Evolutionary conservation across 2,113 vertebrate genomes (phyloP).

Genomic region (Amphiprion ocellaris): DNA sequence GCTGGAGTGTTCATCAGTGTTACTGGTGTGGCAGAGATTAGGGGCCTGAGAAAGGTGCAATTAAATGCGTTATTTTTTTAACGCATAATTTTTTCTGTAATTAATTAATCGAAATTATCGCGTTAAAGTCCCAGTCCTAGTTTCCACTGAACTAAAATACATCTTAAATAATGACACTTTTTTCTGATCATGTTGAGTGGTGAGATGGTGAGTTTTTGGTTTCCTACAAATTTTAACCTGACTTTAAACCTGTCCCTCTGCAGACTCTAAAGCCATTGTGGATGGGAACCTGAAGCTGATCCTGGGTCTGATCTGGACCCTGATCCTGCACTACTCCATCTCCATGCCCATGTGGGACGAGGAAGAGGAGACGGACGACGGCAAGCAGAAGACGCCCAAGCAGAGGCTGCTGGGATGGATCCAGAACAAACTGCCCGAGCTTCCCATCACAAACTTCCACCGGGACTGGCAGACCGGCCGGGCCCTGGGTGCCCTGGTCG

Average conservation of each 20-base stretch:
- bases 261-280: slow-evolving; percentile 87
- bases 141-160: no score
- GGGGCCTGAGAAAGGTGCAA: no score
- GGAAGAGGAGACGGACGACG: slow-evolving; percentile 85
- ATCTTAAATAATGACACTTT: no score
- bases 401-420: slow-evolving; percentile 89
- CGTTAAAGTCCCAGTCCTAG: no score
- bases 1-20: no score
- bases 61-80: no score
- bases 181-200: no score
- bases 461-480: slow-evolving; percentile 86
- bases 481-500: slow-evolving; percentile 85
- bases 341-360: slow-evolving; percentile 93
- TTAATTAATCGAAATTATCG: no score
- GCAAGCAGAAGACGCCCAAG: slow-evolving; percentile 88
- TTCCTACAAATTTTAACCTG: background rate
- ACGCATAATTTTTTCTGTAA: no score
- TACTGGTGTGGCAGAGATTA: no score
- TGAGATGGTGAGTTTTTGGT: background rate
- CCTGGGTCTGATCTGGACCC: slow-evolving; percentile 89
- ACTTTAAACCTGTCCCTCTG: background rate
- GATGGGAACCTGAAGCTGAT: slow-evolving; percentile 91
- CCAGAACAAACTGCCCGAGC: slow-evolving; percentile 87
- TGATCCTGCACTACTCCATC: slow-evolving; percentile 90
- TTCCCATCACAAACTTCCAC: slow-evolving; percentile 94